Base-by-base conservation (phyloP, 2,113 vertebrate species). In the Labeo rohita region DNA sequence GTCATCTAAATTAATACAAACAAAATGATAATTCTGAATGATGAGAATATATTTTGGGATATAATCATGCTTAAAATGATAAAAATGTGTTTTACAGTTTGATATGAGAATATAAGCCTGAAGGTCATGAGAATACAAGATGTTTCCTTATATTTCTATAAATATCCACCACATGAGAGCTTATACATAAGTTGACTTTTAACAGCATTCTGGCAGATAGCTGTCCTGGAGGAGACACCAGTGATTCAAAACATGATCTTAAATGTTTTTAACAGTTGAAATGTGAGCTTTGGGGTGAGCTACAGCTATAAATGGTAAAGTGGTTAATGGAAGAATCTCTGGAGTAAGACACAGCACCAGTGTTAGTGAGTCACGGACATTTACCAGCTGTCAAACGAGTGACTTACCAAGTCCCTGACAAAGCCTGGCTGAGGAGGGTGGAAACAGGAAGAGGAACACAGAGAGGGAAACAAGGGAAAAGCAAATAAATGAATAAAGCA, bases 361-460 rank as follows among this genome's bases (percentile, higher is more conserved):
- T 49, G 79, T 87, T 66, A 85, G 86, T 82, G 39, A 80, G 77
- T 72, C 68, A 73, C 63, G 16, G 13, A 79, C 43, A 81, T 39
- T 75, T 45, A 89, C 50, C 59, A 75, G 65, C 83, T 45, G 39
- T 65, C 72, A 77, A 83, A 84, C 6, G 39, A 84, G 34, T 80
- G 83, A 99, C 98, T 99, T 98, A 99, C 98, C 98, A 99, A 95
- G 94, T 99, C 98, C 96, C 98, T 99, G 97, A 99, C 93, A 97
- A 95, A 97, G 96, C 98, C 96, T 96, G 97, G 97, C 98, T 99
- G 98, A 95, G 96, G 93, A 93, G 95, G 95, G 92, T 94, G 95
- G 95, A 93, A 94, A 96, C 95, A 93, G 90, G 88, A 94, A 88
- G 74, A 88, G 86, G 87, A 90, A 95, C 90, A 95, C 94, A 10